Conservation (phyloP, 2,113 vertebrate species). For the Smithornis capensis region DNA sequence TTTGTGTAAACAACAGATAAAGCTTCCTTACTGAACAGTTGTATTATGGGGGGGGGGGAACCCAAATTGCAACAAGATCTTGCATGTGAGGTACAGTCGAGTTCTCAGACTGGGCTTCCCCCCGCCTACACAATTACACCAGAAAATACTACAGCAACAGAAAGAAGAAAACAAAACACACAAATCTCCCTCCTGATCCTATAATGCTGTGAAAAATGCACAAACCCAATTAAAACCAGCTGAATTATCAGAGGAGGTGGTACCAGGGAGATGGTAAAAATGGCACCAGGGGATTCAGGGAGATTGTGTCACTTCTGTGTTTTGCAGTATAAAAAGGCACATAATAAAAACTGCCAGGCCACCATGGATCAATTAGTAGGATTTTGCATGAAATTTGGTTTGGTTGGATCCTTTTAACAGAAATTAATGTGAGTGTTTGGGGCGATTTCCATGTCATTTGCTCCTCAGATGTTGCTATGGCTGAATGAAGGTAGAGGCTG, state of each 20-base stretch:
- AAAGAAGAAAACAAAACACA: not conserved
- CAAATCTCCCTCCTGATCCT: not conserved
- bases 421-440: not conserved
- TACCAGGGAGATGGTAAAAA: not conserved
- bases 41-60: not conserved
- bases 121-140: not conserved
- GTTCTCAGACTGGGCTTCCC: not conserved
- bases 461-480: not conserved
- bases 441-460: not conserved
- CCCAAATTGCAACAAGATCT: not conserved
- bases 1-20: not conserved
- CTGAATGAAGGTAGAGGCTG: not conserved
- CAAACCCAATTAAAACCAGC: not conserved
- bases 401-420: not conserved
- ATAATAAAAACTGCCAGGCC: not conserved
- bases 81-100: rapidly evolving
- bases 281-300: not conserved
- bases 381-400: not conserved
- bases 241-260: not conserved
- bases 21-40: not conserved
- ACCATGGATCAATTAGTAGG: not conserved
- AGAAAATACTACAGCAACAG: not conserved
- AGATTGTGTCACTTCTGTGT: not conserved
- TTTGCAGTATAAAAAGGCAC: not conserved
- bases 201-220: not conserved